Evolutionary conservation across 2,888 invertebrate species (phyloP).

Genomic region (Drosophila prolongata): DNA sequence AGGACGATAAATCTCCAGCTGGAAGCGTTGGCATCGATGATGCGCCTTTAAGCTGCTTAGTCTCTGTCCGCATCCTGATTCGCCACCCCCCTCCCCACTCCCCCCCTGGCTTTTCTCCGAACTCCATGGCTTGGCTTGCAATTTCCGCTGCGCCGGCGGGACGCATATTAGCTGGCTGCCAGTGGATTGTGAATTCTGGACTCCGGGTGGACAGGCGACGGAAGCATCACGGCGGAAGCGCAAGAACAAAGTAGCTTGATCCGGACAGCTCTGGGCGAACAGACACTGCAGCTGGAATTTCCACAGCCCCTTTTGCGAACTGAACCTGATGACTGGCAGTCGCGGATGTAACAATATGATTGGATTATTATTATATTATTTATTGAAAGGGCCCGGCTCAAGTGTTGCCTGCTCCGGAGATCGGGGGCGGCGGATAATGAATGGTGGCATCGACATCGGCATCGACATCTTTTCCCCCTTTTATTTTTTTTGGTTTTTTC

Average conservation of each 20-base stretch:
- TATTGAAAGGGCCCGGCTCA: slow-evolving; percentile 71
- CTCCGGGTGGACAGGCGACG: slow-evolving; percentile 43
- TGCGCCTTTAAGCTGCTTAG: slow-evolving; percentile 77
- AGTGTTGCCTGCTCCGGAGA: slow-evolving; percentile 35
- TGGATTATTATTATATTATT: slow-evolving; percentile 83
- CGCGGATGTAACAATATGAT: slow-evolving; percentile 81
- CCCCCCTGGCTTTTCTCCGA: neutral
- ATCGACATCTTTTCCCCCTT: slow-evolving; percentile 24
- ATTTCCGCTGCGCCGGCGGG: slow-evolving; percentile 70
- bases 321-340: slow-evolving; percentile 57
- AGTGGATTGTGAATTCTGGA: slow-evolving; percentile 7
- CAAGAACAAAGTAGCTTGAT: slow-evolving; percentile 43
- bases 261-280: slow-evolving; percentile 41
- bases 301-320: slow-evolving; percentile 7
- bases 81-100: neutral
- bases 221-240: slow-evolving; percentile 50
- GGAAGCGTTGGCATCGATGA: slow-evolving; percentile 60
- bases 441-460: slow-evolving; percentile 20
- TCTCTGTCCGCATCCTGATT: slow-evolving; percentile 27
- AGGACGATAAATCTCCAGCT: slow-evolving; percentile 64
- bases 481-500: slow-evolving; percentile 10
- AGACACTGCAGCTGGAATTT: neutral
- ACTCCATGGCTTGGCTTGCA: slow-evolving; percentile 58
- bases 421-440: slow-evolving; percentile 19
- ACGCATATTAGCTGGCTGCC: slow-evolving; percentile 60